These are phyloP conservation scores for Balearica regulorum DNA, from an alignment of 2,797 vertebrate genomes.

Conservation along the genomic window DNA sequence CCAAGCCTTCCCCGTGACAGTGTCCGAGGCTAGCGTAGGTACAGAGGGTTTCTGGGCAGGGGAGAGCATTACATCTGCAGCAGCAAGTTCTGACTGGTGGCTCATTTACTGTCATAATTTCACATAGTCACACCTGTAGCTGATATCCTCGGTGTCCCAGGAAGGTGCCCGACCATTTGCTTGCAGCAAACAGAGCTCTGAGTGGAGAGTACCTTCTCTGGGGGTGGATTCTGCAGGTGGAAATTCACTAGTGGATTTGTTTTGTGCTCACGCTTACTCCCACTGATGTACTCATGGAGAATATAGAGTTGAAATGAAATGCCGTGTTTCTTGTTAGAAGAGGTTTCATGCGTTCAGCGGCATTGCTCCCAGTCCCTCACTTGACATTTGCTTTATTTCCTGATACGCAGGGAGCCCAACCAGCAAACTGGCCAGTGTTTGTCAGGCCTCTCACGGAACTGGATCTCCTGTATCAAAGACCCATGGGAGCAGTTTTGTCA, in stretches of 20 bases:
- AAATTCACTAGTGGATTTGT: background rate
- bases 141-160: background rate
- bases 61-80: background rate
- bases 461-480: constrained; percentile 91
- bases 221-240: background rate
- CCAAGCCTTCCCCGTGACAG: background rate
- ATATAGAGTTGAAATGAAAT: background rate
- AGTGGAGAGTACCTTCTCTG: background rate
- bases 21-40: background rate
- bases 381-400: constrained; percentile 42
- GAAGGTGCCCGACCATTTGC: background rate
- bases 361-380: background rate
- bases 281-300: background rate
- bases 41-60: background rate
- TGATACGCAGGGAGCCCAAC: constrained; percentile 83
- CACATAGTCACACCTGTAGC: background rate
- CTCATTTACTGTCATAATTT: background rate
- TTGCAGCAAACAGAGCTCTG: background rate
- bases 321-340: background rate
- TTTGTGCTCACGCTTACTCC: background rate
- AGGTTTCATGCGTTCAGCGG: background rate
- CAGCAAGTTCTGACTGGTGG: background rate
- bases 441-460: constrained; percentile 80
- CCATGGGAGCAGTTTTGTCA: constrained; percentile 88
- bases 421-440: constrained; percentile 79